Evolutionary conservation across 2,797 vertebrate genomes (phyloP), one percentile per base, ranked within the genome.

Genomic region (Malurus splendens): DNA sequence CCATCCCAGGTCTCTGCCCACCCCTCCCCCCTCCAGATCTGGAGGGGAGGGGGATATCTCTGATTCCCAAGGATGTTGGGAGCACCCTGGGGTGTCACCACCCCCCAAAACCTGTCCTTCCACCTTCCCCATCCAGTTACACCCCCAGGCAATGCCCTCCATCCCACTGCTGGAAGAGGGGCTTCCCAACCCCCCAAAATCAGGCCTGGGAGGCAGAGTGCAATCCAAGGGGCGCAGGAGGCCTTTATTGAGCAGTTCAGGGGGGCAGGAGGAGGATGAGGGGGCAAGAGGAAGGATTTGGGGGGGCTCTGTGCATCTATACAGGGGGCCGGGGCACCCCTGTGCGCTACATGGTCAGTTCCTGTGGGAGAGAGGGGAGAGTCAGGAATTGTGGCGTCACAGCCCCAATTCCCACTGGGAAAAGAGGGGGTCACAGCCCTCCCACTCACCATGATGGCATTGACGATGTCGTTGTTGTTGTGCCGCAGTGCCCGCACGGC

Each of bases 391-490:
- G 7, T 0, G 3, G 61, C 28, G 32, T 23, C 36, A 38, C 13
- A 10, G 36, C 42, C 67, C 59, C 9, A 2, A 1, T 11, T 15
- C 47, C 72, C 0, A 0, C 36, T 2, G 56, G 38, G 54, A 2
- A 32, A 12, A 28, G 19, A 22, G 24, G 17, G 45, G 27, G 4
- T 24, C 54, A 0, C 33, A 15, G 30, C 76, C 11, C 60, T 39
- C 36, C 39, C 8, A 8, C 98, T 98, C 94, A 99, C 99, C 99
- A 99, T 99, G 95, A 99, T 99, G 96, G 99, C 99, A 10, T 99
- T 99, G 96, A 99, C 98, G 14, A 99, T 99, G 95, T 99, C 99
- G 25, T 99, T 99, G 97, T 99, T 99, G 98, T 99, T 99, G 97
- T 99, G 98, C 94, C 98, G 97, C 77, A 99, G 97, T 0, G 99